A percentile compares a stretch with the other conserved stretches of the same genome.
Conservation (phyloP, 2,888 invertebrate species). For the Hirtodrosophila confusa region DNA sequence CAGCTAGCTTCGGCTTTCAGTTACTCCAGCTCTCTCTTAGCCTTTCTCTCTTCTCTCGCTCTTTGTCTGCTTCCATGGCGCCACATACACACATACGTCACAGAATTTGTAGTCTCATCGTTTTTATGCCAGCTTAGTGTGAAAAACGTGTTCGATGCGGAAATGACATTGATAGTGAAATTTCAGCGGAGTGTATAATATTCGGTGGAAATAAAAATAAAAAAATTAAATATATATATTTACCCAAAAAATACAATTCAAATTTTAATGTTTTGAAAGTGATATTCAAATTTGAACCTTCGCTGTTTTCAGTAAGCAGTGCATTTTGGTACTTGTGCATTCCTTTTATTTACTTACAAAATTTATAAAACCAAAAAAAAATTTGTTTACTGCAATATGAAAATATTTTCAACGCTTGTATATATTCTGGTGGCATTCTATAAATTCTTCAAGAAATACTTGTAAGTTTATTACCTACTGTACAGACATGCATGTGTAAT, state of each 20-base stretch:
- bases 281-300: background rate
- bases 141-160: constrained; percentile 76
- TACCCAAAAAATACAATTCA: background rate
- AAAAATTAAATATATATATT: constrained; percentile 1
- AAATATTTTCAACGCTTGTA: constrained; percentile 68
- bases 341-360: background rate
- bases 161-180: constrained; percentile 79
- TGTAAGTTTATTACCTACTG: constrained; percentile 61
- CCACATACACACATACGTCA: constrained; percentile 32
- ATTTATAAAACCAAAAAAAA: background rate
- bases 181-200: constrained; percentile 35
- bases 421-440: constrained; percentile 67
- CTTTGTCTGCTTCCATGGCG: constrained; percentile 31
- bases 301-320: constrained; percentile 6
- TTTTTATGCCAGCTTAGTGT: constrained; percentile 61
- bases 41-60: constrained; percentile 19
- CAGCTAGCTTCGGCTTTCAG: constrained; percentile 17
- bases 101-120: constrained; percentile 43
- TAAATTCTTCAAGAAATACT: constrained; percentile 68
- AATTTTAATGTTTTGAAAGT: constrained; percentile 14
- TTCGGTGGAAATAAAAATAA: constrained; percentile 7
- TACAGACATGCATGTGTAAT: constrained; percentile 3
- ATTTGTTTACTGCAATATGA: constrained; percentile 48
- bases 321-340: constrained; percentile 12
- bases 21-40: constrained; percentile 18